Evolutionary conservation across 2,797 vertebrate species (phyloP).

Genomic region (Parambassis ranga): DNA sequence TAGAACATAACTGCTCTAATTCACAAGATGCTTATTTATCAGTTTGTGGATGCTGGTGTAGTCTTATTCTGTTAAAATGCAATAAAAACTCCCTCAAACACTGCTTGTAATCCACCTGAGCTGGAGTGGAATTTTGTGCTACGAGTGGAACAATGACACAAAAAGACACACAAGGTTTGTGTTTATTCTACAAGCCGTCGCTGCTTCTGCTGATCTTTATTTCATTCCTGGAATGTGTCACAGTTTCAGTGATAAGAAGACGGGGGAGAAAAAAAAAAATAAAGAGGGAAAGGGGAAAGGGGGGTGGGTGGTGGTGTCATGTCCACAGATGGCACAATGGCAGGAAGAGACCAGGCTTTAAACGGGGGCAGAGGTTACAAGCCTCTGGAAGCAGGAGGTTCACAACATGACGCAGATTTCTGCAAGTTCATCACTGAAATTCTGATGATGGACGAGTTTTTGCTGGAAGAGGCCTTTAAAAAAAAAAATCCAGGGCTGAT

Average conservation of each 20-base stretch:
- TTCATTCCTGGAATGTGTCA: conserved; percentile 27
- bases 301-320: background rate
- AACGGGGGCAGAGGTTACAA: conserved; percentile 44
- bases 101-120: background rate
- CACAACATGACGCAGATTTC: conserved; percentile 1
- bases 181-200: conserved; percentile 16
- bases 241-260: conserved; percentile 14
- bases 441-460: conserved; percentile 40
- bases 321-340: conserved; percentile 56
- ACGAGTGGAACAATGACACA: background rate
- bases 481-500: background rate
- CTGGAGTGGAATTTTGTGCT: background rate
- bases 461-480: background rate
- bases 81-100: conserved; percentile 51
- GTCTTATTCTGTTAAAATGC: conserved; percentile 18
- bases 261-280: background rate
- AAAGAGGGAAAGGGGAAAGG: background rate
- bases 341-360: conserved; percentile 55
- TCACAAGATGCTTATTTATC: conserved; percentile 24
- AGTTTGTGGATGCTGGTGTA: conserved; percentile 16
- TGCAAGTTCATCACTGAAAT: conserved; percentile 49
- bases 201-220: background rate
- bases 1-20: background rate
- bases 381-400: conserved; percentile 17
- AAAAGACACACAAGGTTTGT: background rate